Percentiles rank a stretch among this genome's conserved stretches.
phyloP scores from a whole-genome alignment of 92 coral and sea anemone species.

The Zoanthus solanderi region DNA sequence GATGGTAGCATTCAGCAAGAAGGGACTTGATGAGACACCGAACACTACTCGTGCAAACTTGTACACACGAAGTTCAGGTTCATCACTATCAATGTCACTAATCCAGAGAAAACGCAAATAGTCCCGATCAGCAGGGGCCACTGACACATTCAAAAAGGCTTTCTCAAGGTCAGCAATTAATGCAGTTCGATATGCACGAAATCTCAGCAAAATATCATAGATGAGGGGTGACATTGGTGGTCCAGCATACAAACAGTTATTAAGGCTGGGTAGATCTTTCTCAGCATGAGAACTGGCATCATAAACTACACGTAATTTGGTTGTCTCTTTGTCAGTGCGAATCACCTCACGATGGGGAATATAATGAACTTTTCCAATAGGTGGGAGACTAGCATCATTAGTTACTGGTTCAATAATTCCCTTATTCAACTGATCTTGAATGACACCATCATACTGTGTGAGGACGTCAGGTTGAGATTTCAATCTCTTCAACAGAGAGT shows the following conservation, averaged over 20 bases:
- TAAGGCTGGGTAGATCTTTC: not conserved
- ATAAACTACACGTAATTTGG: not conserved
- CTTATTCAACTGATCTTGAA: constrained; percentile 15
- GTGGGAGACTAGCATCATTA: not conserved
- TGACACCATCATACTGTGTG: constrained; percentile 23
- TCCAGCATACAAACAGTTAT: constrained; percentile 18
- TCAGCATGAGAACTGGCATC: constrained; percentile 3
- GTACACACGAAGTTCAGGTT: constrained; percentile 20
- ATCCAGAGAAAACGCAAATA: not conserved
- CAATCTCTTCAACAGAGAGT: constrained; percentile 4
- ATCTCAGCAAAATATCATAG: constrained; percentile 10
- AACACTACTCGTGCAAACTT: not conserved
- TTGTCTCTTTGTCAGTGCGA: not conserved
- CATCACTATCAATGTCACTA: constrained; percentile 5
- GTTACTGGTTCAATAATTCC: not conserved
- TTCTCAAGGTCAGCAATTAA: not conserved
- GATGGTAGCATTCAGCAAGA: constrained; percentile 38
- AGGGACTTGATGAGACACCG: no score
- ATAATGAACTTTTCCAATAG: constrained; percentile 33
- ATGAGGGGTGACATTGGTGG: constrained; percentile 23
- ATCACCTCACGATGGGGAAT: not conserved
- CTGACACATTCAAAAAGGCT: constrained; percentile 18
- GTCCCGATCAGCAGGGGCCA: constrained; percentile 7
- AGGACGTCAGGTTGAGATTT: constrained; percentile 18
- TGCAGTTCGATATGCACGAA: not conserved